A percentile compares a stretch with the other conserved stretches of the same genome.
phyloP scores from a whole-genome alignment of 1,140 invertebrate species.

The Macrocentrus cingulum region DNA sequence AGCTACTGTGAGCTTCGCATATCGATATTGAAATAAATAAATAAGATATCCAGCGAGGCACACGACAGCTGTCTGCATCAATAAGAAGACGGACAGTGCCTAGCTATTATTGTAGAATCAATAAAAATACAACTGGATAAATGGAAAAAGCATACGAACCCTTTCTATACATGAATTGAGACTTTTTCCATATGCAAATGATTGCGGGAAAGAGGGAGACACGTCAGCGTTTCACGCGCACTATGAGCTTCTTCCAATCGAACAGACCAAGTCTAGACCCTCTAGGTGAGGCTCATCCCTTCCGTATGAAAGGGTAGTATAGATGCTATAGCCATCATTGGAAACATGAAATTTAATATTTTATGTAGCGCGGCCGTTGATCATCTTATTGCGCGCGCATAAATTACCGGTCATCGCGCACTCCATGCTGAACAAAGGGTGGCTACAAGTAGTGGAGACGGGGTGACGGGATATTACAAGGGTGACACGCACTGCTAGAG shows the following conservation, averaged over 20 bases:
- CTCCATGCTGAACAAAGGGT: neutral
- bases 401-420: slow-evolving; percentile 6
- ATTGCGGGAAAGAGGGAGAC: slow-evolving; percentile 16
- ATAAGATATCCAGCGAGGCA: no score
- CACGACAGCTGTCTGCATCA: no score
- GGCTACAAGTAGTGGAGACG: neutral
- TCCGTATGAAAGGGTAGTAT: no score
- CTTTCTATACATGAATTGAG: neutral
- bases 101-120: no score
- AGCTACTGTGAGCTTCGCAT: no score
- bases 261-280: slow-evolving; percentile 15
- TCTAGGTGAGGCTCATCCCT: neutral
- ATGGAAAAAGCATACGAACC: neutral
- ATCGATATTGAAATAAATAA: no score
- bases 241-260: slow-evolving; percentile 1
- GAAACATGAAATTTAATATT: no score
- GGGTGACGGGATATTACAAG: slow-evolving; percentile 22
- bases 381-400: neutral
- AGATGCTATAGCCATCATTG: no score
- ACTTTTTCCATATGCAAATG: slow-evolving; percentile 19
- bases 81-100: no score
- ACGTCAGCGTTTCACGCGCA: slow-evolving; percentile 24
- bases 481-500: slow-evolving; percentile 27
- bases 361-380: no score
- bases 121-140: neutral